Evolutionary conservation across 2,113 vertebrate genomes (phyloP).

Genomic region (Passer montanus): DNA sequence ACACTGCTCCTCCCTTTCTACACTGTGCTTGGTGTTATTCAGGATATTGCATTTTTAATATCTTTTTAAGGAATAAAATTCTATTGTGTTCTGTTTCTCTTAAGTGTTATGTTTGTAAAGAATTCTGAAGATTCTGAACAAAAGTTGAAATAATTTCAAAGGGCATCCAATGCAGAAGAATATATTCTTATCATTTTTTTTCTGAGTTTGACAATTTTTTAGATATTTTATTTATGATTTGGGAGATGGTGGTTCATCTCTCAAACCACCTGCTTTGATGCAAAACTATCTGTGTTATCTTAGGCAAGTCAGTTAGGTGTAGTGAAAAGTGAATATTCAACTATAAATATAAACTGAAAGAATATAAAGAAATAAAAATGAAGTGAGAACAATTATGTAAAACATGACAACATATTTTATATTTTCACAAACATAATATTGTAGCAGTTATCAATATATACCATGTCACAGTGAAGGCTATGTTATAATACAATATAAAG

Average conservation of each 20-base stretch:
- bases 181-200: not conserved
- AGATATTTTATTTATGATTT: not conserved
- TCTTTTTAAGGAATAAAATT: not conserved
- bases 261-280: not conserved
- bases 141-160: not conserved
- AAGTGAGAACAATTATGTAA: not conserved
- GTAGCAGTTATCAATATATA: not conserved
- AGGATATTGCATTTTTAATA: not conserved
- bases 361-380: not conserved
- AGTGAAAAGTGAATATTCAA: not conserved
- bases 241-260: fast-evolving
- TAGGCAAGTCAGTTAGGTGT: not conserved
- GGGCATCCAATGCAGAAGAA: not conserved
- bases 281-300: not conserved
- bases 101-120: not conserved
- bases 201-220: not conserved
- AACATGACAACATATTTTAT: not conserved
- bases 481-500: not conserved
- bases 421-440: not conserved
- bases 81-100: not conserved
- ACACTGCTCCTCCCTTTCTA: not conserved
- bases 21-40: not conserved
- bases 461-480: not conserved
- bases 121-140: not conserved
- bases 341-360: not conserved